Percentiles rank a stretch among this genome's conserved stretches.
phyloP scores from a whole-genome alignment of 1,140 invertebrate species.

The Potamilus streckersoni region DNA sequence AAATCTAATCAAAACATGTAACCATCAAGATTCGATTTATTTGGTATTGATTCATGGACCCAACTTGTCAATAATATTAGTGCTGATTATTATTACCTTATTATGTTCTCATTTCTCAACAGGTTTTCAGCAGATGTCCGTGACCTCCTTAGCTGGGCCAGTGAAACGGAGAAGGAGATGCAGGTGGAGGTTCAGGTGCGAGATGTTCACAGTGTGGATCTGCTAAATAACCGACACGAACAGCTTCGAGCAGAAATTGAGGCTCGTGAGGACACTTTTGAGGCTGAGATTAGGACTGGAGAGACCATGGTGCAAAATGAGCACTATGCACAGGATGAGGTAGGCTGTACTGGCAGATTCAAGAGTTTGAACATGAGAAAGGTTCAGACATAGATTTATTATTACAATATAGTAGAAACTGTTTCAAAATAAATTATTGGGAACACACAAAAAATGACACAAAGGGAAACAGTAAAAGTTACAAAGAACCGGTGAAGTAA shows the following conservation, averaged over 20 bases:
- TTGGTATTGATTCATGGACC: too few relatives aligned
- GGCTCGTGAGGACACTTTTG: constrained; percentile 89
- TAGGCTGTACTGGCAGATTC: constrained; percentile 67
- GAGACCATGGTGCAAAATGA: constrained; percentile 81
- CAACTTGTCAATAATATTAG: background rate
- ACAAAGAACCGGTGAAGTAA: too few relatives aligned
- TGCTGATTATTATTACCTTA: too few relatives aligned
- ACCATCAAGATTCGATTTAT: too few relatives aligned
- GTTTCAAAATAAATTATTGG: too few relatives aligned
- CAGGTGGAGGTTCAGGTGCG: constrained; percentile 83
- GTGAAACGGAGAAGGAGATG: constrained; percentile 83
- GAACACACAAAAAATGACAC: too few relatives aligned
- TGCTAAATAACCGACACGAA: constrained; percentile 85
- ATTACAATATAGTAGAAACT: too few relatives aligned
- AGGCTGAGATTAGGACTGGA: constrained; percentile 82
- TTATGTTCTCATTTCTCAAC: too few relatives aligned
- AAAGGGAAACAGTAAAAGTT: too few relatives aligned
- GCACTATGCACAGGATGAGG: constrained; percentile 80
- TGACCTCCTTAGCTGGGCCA: constrained; percentile 90
- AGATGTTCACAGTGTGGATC: constrained; percentile 91
- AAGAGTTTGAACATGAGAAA: too few relatives aligned
- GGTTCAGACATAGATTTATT: too few relatives aligned
- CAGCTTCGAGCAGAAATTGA: constrained; percentile 94
- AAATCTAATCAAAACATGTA: too few relatives aligned
- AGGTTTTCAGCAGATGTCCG: constrained; percentile 74